These are phyloP conservation scores for Toxostoma redivivum DNA, from an alignment of 2,113 vertebrate species.

Conservation along the genomic window DNA sequence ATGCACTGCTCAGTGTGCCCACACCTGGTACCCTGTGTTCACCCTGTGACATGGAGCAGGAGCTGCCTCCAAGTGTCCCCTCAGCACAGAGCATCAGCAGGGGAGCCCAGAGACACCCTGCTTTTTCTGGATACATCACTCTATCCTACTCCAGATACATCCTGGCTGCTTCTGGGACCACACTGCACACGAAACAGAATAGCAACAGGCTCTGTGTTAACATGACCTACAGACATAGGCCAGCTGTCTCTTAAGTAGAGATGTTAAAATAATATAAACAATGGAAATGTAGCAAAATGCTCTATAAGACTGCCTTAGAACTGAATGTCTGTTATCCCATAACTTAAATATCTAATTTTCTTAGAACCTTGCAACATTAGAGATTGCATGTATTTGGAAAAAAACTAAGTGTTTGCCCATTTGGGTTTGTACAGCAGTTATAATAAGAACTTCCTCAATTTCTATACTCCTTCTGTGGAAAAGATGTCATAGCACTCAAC, in stretches of 20 bases:
- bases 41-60: accelerated
- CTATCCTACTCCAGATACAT: not conserved
- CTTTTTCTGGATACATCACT: not conserved
- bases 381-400: not conserved
- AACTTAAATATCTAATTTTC: not conserved
- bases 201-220: not conserved
- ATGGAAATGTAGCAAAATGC: not conserved
- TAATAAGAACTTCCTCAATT: constrained; percentile 19
- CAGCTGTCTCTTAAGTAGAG: not conserved
- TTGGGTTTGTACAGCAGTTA: not conserved
- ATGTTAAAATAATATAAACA: not conserved
- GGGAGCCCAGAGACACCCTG: not conserved
- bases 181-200: not conserved
- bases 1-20: accelerated
- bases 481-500: not conserved
- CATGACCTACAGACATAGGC: not conserved
- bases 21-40: accelerated
- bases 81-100: not conserved
- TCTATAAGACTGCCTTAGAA: not conserved
- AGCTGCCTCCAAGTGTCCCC: accelerated
- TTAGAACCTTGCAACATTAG: not conserved
- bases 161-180: not conserved
- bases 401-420: not conserved
- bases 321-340: not conserved
- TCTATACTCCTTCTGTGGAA: constrained; percentile 16